Percentiles rank a stretch among this genome's conserved stretches.
Evolutionary conservation across 2,113 vertebrate species (phyloP).

Genomic region (Glaucomys volans): DNA sequence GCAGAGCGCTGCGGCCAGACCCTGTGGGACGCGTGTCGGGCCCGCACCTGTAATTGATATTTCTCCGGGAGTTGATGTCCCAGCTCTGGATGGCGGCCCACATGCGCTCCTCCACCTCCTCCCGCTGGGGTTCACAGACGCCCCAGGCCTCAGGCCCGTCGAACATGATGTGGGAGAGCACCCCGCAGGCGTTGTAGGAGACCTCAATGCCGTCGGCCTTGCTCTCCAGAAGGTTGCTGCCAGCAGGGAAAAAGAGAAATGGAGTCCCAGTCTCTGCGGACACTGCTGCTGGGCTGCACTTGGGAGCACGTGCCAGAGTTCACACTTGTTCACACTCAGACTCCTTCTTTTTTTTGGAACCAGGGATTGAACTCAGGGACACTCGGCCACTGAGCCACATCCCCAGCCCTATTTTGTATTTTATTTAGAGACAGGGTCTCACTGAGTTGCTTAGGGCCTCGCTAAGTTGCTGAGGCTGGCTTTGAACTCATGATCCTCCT

Average conservation of each 20-base stretch:
- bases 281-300: neutral
- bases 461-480: too few species aligned
- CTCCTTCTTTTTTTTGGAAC: too few species aligned
- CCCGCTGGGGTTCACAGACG: conserved; percentile 93
- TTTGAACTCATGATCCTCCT: too few species aligned
- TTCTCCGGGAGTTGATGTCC: conserved; percentile 97
- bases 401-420: too few species aligned
- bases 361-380: too few species aligned
- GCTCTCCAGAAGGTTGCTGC: conserved; percentile 96
- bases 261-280: neutral
- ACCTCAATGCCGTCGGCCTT: conserved; percentile 99
- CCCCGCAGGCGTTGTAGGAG: conserved; percentile 97
- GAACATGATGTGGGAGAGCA: conserved; percentile 99
- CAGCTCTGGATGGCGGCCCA: conserved; percentile 98
- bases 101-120: conserved; percentile 96
- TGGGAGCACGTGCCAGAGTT: neutral
- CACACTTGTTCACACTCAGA: neutral
- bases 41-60: conserved; percentile 97
- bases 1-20: neutral
- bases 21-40: rapidly evolving
- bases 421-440: too few species aligned
- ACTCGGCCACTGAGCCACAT: too few species aligned
- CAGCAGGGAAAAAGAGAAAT: neutral
- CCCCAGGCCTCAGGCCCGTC: conserved; percentile 95
- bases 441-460: too few species aligned